Evolutionary conservation across 2,113 vertebrate genomes (phyloP).

Genomic region (Antechinus stuartii): DNA sequence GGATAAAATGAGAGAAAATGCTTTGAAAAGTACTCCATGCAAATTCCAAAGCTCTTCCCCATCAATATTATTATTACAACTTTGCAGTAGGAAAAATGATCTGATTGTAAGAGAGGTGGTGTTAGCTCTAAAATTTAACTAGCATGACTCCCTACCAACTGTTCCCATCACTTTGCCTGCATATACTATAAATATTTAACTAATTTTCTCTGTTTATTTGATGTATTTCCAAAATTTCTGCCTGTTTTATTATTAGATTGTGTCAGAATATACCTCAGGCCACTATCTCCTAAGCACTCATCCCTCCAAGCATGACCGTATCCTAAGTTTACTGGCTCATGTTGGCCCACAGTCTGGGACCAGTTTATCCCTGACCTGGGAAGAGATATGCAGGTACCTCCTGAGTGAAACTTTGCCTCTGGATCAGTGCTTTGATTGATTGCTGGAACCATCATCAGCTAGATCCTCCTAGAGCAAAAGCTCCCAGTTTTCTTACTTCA

Average conservation of each 20-base stretch:
- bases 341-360: not conserved
- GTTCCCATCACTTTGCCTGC: not conserved
- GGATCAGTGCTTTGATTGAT: not conserved
- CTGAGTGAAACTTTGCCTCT: not conserved
- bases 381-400: not conserved
- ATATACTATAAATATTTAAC: not conserved
- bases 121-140: not conserved
- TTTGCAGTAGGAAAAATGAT: not conserved
- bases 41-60: not conserved
- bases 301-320: not conserved
- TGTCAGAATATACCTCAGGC: not conserved
- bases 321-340: not conserved
- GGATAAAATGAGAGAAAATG: not conserved
- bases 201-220: not conserved
- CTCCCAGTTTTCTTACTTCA: not conserved
- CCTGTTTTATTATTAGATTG: not conserved
- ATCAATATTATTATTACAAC: not conserved
- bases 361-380: not conserved
- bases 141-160: not conserved
- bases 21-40: not conserved
- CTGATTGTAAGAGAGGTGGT: not conserved
- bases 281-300: not conserved
- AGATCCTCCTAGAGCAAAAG: not conserved
- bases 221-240: not conserved
- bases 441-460: not conserved